Percentiles rank a stretch among this genome's conserved stretches.
Evolutionary conservation across 2,888 invertebrate genomes (phyloP).

Genomic region (Arge pagana): DNA sequence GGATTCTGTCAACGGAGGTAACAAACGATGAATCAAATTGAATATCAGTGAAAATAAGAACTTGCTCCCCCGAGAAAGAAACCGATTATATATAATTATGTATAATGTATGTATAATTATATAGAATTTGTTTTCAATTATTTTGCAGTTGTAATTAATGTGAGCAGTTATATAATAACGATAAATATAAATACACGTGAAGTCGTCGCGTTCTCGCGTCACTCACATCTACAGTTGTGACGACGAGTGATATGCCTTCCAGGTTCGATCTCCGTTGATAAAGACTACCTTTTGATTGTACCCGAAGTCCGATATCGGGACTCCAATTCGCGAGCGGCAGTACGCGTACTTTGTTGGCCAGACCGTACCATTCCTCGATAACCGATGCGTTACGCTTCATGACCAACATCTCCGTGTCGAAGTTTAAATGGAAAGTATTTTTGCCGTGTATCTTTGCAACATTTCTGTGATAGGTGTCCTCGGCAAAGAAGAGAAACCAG

Average conservation of each 20-base stretch:
- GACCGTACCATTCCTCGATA: slow-evolving; percentile 43
- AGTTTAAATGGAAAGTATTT: slow-evolving; percentile 38
- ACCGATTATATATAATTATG: no score
- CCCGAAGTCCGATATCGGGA: slow-evolving; percentile 1
- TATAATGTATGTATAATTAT: no score
- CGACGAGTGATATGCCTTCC: slow-evolving; percentile 34
- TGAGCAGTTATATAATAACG: no score
- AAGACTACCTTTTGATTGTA: slow-evolving; percentile 25
- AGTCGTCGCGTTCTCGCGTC: background rate
- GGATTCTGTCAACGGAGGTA: no score
- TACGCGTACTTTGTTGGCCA: slow-evolving; percentile 31
- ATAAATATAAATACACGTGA: no score
- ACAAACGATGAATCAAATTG: no score
- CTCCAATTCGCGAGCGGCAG: slow-evolving; percentile 37
- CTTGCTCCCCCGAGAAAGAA: no score
- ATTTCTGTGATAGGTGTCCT: slow-evolving; percentile 9
- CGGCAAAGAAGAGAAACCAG: slow-evolving; percentile 45
- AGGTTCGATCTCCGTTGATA: slow-evolving; percentile 38
- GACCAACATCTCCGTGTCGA: slow-evolving; percentile 44
- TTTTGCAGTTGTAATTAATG: background rate
- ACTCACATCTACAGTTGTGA: slow-evolving; percentile 37
- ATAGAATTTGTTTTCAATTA: background rate
- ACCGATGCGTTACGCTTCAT: slow-evolving; percentile 32
- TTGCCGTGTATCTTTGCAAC: slow-evolving; percentile 30
- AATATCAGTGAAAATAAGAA: no score